Evolutionary conservation across 2,888 invertebrate genomes (phyloP).

Genomic region (Perdita meconis): DNA sequence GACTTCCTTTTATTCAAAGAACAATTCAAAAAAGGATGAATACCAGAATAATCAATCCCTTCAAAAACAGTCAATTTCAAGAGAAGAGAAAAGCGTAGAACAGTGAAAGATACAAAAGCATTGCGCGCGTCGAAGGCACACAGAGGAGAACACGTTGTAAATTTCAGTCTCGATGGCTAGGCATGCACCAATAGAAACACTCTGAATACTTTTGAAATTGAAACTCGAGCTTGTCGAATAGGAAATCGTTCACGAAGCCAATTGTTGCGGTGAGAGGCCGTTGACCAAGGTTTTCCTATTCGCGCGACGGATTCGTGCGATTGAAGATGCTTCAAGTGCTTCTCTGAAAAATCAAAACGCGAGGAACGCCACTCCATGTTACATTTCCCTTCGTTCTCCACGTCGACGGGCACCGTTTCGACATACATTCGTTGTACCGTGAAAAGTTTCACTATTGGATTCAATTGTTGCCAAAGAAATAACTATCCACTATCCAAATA

Average conservation of each 20-base stretch:
- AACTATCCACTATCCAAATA: too few species aligned
- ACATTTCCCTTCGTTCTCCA: not conserved
- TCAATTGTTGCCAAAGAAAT: too few species aligned
- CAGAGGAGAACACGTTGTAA: not conserved
- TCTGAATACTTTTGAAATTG: conserved; percentile 39
- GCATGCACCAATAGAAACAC: not conserved
- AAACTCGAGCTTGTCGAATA: conserved; percentile 23
- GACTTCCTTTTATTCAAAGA: too few species aligned
- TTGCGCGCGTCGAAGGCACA: not conserved
- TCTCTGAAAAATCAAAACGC: conserved; percentile 44
- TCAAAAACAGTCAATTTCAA: too few species aligned
- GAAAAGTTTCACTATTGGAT: too few species aligned
- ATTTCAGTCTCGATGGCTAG: conserved; percentile 10
- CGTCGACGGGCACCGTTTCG: conserved; percentile 1
- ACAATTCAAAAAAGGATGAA: too few species aligned
- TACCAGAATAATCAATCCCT: too few species aligned
- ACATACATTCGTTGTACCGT: not conserved
- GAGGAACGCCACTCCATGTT: conserved; percentile 15
- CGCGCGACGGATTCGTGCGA: conserved; percentile 17
- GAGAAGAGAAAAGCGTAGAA: not conserved
- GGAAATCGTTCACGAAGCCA: conserved; percentile 40
- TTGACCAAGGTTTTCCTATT: conserved; percentile 43
- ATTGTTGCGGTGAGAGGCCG: conserved; percentile 24
- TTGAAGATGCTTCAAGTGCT: conserved; percentile 38
- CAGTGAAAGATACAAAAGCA: not conserved